Evolutionary conservation across 2,113 vertebrate genomes (phyloP), one percentile per base, ranked within the genome.

Genomic region (Xiphias gladius): DNA sequence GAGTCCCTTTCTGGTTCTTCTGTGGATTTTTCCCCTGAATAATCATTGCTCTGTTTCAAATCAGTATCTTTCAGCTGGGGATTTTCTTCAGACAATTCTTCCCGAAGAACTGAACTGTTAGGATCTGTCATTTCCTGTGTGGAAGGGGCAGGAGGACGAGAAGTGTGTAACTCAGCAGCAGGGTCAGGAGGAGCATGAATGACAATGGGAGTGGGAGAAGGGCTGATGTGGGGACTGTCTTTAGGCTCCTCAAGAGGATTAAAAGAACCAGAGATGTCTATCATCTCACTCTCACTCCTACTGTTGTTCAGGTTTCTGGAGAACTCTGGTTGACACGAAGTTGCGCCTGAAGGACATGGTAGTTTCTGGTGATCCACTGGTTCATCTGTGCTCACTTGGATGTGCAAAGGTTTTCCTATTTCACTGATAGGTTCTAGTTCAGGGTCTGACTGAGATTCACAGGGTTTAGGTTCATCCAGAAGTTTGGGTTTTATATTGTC

Each of bases 241-340:
- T 68, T 83, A 16, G 76, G 46, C 8, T 79, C 76, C 14, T 73
- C 55, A 10, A 54, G 57, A 24, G 88, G 84, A 30, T 90, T 85
- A 0, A 89, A 93, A 14, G 92, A 93, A 54, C 79, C 83, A 17
- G 92, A 94, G 16, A 91, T 91, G 71, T 93, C 92, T 75, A 90
- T 93, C 64, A 92, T 93, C 66, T 95, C 93, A n/a, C 84, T 94
- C 39, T 92, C 92, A 48, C 87, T 93, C 22, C 86, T 85, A 62
- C 79, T 92, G 17, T 90, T 87, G 8, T 86, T 91, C 2, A 73
- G 80, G 3, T 87, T 78, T 30, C 43, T 69, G 4, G 86, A 85
- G 6, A 80, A 87, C 6, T 92, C 90, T 11, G 72, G 66, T 55
- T 83, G 86, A 16, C 39, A 62, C 54, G 76, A 73, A 58, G 43